Conservation (phyloP, 2,797 vertebrate species). For the Manis crassicaudata region DNA sequence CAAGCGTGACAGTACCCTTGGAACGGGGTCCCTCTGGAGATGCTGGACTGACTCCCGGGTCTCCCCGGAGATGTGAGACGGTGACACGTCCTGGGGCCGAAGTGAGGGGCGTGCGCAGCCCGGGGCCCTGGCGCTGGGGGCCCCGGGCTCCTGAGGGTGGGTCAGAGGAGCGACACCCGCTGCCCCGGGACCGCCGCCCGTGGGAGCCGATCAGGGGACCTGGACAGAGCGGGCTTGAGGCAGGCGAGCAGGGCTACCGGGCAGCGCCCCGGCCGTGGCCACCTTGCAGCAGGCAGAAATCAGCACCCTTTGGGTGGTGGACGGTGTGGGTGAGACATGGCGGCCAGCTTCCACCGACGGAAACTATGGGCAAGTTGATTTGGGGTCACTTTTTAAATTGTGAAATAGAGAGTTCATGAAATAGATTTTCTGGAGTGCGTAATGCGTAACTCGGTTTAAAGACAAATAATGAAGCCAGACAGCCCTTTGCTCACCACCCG, state of each 20-base stretch:
- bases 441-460: background rate
- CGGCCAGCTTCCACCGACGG: background rate
- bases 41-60: too few species aligned
- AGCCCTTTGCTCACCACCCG: background rate
- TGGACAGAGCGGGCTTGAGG: background rate
- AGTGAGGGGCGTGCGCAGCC: background rate
- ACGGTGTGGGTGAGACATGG: background rate
- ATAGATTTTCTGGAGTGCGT: background rate
- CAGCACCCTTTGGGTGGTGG: background rate
- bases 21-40: background rate
- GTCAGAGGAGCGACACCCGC: background rate
- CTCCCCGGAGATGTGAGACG: background rate
- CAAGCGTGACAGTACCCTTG: too few species aligned
- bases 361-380: background rate
- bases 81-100: background rate
- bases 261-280: background rate
- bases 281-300: background rate
- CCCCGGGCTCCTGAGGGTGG: too few species aligned
- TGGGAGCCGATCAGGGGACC: background rate
- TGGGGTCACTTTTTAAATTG: background rate
- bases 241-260: background rate
- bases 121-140: too few species aligned
- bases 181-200: too few species aligned
- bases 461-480: background rate
- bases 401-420: background rate